Evolutionary conservation across 2,113 vertebrate species (phyloP).

Genomic region (Rhinoptilus africanus): DNA sequence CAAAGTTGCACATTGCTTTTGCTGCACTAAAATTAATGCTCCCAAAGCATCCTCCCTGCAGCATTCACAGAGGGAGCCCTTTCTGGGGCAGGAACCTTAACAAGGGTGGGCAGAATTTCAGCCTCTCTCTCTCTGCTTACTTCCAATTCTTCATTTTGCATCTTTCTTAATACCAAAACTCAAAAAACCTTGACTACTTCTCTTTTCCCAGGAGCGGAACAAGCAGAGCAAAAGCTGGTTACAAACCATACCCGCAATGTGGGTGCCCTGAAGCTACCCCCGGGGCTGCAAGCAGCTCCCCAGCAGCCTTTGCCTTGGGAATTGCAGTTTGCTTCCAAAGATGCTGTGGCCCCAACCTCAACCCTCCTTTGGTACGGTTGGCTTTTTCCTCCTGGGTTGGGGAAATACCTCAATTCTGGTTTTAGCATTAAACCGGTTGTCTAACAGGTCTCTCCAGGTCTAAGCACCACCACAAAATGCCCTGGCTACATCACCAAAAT

Average conservation of each 20-base stretch:
- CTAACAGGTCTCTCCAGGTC: background rate
- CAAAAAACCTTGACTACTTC: background rate
- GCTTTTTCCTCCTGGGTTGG: background rate
- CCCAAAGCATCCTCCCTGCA: background rate
- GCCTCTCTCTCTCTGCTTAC: background rate
- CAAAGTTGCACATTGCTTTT: background rate
- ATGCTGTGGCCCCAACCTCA: background rate
- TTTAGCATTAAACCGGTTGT: background rate
- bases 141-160: background rate
- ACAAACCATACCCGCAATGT: rapidly evolving
- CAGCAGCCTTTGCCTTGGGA: background rate
- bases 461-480: background rate
- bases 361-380: rapidly evolving
- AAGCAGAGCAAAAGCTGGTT: background rate
- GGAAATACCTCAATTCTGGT: background rate
- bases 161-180: background rate
- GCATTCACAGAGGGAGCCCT: background rate
- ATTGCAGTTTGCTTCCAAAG: background rate
- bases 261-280: rapidly evolving
- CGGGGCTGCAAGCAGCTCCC: background rate
- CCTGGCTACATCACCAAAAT: background rate
- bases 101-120: background rate
- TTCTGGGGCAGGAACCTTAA: background rate
- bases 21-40: background rate
- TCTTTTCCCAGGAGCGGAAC: background rate